These are phyloP conservation scores for Pyxicephalus adspersus DNA, from an alignment of 2,113 vertebrate genomes.

Conservation along the genomic window DNA sequence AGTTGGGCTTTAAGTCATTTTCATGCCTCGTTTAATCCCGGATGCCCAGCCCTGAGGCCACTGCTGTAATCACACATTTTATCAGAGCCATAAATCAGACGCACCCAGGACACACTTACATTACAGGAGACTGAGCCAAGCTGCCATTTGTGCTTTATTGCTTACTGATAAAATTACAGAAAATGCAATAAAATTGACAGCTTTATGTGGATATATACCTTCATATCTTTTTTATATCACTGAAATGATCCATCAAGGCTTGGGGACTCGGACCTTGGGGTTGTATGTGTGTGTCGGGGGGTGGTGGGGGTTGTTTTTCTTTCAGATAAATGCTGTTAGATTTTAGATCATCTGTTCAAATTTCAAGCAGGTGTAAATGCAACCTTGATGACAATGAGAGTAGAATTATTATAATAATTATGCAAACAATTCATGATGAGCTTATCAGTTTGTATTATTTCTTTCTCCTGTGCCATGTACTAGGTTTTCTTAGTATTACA, in stretches of 20 bases:
- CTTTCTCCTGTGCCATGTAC: too few species aligned
- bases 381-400: neutral
- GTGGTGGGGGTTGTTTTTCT: neutral
- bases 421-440: too few species aligned
- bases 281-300: too few species aligned
- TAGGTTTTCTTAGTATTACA: too few species aligned
- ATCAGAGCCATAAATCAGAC: slow-evolving; percentile 36
- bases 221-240: slow-evolving; percentile 22
- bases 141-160: slow-evolving; percentile 35
- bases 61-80: neutral
- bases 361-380: neutral
- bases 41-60: too few species aligned
- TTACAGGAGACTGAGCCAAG: slow-evolving; percentile 7
- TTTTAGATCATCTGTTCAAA: neutral
- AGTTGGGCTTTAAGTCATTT: too few species aligned
- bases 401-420: too few species aligned
- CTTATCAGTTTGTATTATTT: too few species aligned
- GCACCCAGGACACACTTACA: neutral
- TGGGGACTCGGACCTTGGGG: neutral
- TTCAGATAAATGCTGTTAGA: neutral
- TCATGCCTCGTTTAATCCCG: too few species aligned
- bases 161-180: slow-evolving; percentile 18
- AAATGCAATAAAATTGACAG: slow-evolving; percentile 40
- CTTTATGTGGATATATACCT: slow-evolving; percentile 39
- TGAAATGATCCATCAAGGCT: neutral